Conservation (phyloP, 2,113 vertebrate genomes). For the Tor tambroides region DNA sequence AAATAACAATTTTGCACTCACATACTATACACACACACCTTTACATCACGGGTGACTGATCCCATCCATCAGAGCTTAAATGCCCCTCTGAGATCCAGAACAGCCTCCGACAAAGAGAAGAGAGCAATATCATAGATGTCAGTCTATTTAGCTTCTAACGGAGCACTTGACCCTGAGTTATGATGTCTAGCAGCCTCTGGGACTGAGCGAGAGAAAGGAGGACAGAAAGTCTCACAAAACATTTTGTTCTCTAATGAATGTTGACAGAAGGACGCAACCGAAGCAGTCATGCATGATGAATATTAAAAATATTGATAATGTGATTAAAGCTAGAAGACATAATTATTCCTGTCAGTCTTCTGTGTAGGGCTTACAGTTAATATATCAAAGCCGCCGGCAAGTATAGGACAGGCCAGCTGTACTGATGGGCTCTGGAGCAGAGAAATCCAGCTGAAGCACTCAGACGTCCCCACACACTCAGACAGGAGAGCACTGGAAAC, state of each 20-base stretch:
- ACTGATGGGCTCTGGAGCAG: background rate
- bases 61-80: constrained; percentile 4
- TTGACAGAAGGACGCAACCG: constrained; percentile 1
- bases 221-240: background rate
- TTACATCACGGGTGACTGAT: background rate
- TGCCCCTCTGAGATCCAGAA: background rate
- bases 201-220: background rate
- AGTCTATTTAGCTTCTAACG: background rate
- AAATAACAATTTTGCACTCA: background rate
- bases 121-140: constrained; percentile 22
- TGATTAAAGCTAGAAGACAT: background rate
- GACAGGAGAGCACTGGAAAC: background rate
- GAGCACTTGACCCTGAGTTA: constrained; percentile 25
- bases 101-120: background rate
- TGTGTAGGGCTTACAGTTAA: background rate
- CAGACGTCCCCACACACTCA: constrained; percentile 22
- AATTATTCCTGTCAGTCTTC: background rate
- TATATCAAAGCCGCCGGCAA: background rate
- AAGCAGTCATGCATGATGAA: background rate
- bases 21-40: background rate
- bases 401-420: background rate
- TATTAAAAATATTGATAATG: background rate
- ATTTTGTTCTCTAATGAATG: background rate
- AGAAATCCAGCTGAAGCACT: background rate
- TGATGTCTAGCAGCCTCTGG: constrained; percentile 10